Evolutionary conservation across 2,888 invertebrate species (phyloP).

Genomic region (Drosophila ustulata): DNA sequence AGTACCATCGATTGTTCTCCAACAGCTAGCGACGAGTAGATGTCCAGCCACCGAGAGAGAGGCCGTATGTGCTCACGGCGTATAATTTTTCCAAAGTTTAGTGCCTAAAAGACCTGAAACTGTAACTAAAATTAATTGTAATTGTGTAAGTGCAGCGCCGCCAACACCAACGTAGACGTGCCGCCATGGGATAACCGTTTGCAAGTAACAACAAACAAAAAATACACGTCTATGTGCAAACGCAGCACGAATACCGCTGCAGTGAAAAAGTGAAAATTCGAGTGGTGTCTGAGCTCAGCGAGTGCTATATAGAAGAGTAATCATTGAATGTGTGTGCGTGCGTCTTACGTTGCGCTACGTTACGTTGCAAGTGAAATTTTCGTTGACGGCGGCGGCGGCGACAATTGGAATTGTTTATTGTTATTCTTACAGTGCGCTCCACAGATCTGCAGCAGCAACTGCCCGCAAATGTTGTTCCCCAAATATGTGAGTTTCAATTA

Average conservation of each 20-base stretch:
- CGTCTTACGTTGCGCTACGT: conserved; percentile 64
- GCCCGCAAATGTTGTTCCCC: conserved; percentile 75
- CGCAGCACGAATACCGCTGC: conserved; percentile 32
- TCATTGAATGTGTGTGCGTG: conserved; percentile 44
- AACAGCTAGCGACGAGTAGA: conserved; percentile 16
- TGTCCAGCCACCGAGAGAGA: conserved; percentile 36
- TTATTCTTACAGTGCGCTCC: conserved; percentile 39
- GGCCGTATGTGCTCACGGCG: conserved; percentile 57
- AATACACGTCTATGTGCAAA: conserved; percentile 4
- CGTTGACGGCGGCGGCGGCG: conserved; percentile 53
- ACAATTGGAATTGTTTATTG: conserved; percentile 57
- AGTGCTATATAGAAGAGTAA: conserved; percentile 34
- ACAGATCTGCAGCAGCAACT: conserved; percentile 55
- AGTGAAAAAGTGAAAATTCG: conserved; percentile 76
- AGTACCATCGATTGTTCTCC: too few species aligned
- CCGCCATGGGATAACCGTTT: conserved; percentile 11
- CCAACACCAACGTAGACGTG: not conserved
- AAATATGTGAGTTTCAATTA: conserved; percentile 69
- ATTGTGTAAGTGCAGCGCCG: conserved; percentile 41
- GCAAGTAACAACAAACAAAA: not conserved
- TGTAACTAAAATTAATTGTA: conserved; percentile 32
- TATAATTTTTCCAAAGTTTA: conserved; percentile 49
- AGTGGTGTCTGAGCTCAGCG: conserved; percentile 55
- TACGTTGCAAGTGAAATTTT: conserved; percentile 74
- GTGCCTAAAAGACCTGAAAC: conserved; percentile 46